Base-by-base conservation (phyloP, 1,140 invertebrate species). In the Trypoxylus dichotomus region DNA sequence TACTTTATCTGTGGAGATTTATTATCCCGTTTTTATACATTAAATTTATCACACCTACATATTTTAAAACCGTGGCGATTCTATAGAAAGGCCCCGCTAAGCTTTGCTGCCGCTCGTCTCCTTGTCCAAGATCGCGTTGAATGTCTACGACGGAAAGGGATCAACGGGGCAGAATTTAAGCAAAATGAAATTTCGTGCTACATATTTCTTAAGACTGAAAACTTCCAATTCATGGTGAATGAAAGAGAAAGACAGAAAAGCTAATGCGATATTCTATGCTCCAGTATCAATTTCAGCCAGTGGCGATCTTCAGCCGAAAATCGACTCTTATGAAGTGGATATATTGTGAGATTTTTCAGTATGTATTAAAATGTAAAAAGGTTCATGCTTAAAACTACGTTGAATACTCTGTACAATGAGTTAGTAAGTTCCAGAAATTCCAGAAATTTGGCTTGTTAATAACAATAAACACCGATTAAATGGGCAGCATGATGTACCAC, bases 11-110 rank as follows among this genome's bases (percentile, higher is more conserved):
- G 60, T 24, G 21, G 60, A 68, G 60, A 68, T 68, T 68, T 68
- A 68, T 68, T 68, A 68, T 24, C 60, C 60, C 60, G 13, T 68
- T 8, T 68, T 68, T 68, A 68, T 68, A 68, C 60, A 68, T 68
- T 68, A 68, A 68, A 68, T 68, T 68, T 68, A 68, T 68, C 60
- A 68, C 60, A 68, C 60, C 60, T 68, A 68, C 60, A 68, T 68
- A 68, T 68, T 68, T 68, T 68, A 25, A 68, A 29, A 68, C 60
- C 60, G 60, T 25, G 24, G 27, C 24, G 3, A 68, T 68, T 15
- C 27, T 68, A 25, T 68, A 29, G 60, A 68, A 68, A 25, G 15
- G 24, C 21, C 15, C 19, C 27, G 24, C 32, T 37, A 37, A 37
- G 13, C 27, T 24, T 0, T 27, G 21, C 15, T 15, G n/a, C 58